phyloP scores from a whole-genome alignment of 2,888 invertebrate genomes.

The Epirrhoe tristata region DNA sequence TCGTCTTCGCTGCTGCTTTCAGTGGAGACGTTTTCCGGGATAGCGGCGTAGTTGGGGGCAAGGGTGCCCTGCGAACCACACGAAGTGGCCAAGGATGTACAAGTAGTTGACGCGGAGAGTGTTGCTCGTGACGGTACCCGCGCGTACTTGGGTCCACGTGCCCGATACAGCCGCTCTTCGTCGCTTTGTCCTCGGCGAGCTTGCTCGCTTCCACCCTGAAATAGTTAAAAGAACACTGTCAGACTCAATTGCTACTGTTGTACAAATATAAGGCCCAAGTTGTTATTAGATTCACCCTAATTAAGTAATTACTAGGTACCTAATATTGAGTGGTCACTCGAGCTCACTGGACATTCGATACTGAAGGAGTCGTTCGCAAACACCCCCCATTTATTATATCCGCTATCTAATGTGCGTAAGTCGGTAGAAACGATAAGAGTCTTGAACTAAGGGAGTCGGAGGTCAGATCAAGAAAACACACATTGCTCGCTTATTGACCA shows the following conservation, averaged over 20 bases:
- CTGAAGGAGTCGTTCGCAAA: constrained; percentile 73
- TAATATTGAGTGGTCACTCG: constrained; percentile 57
- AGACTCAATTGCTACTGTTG: constrained; percentile 22
- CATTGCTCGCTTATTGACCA: constrained; percentile 72
- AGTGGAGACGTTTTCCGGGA: constrained; percentile 74
- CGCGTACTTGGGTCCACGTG: constrained; percentile 78
- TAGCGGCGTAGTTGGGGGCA: constrained; percentile 75
- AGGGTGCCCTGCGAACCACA: constrained; percentile 80
- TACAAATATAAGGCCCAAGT: background rate
- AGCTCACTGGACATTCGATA: constrained; percentile 65
- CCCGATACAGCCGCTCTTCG: constrained; percentile 75
- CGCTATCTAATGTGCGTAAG: constrained; percentile 80
- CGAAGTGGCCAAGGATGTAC: constrained; percentile 85
- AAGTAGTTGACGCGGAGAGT: constrained; percentile 86
- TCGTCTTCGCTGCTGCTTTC: constrained; percentile 83
- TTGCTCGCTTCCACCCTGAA: constrained; percentile 79
- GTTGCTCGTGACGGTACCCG: constrained; percentile 80
- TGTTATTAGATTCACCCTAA: constrained; percentile 13
- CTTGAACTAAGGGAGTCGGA: constrained; percentile 66
- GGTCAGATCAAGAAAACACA: constrained; percentile 74
- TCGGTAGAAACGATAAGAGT: constrained; percentile 67
- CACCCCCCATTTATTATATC: constrained; percentile 80
- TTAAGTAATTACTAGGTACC: constrained; percentile 48
- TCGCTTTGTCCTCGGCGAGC: constrained; percentile 74
- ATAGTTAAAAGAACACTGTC: constrained; percentile 47